Percentiles rank a stretch among this genome's conserved stretches.
Evolutionary conservation across 2,797 vertebrate species (phyloP).

Genomic region (Florisuga fusca): DNA sequence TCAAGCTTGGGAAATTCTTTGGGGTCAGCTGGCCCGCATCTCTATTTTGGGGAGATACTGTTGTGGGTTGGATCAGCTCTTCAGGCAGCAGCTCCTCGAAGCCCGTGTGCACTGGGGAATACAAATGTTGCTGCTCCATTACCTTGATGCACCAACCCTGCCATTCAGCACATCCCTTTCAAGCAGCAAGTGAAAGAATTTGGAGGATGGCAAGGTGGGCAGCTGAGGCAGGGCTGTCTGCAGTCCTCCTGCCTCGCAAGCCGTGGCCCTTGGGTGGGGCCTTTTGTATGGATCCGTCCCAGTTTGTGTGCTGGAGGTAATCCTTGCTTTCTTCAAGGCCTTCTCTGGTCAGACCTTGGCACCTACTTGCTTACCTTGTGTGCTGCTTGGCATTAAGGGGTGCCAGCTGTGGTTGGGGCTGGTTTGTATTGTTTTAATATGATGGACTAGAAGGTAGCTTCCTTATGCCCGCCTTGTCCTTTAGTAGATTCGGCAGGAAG

Average conservation of each 20-base stretch:
- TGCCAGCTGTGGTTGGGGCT: not conserved
- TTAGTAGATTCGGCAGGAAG: not conserved
- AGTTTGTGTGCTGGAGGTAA: too few species aligned
- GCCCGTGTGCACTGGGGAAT: not conserved
- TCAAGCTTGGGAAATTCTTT: not conserved
- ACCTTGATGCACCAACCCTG: not conserved
- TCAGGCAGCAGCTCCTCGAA: not conserved
- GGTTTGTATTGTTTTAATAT: fast-evolving
- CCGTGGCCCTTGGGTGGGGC: fast-evolving
- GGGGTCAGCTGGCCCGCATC: not conserved
- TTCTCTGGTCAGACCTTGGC: not conserved
- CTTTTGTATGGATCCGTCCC: fast-evolving
- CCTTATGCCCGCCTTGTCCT: not conserved
- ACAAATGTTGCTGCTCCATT: fast-evolving
- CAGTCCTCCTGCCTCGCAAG: fast-evolving
- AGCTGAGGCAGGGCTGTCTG: not conserved
- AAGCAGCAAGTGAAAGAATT: not conserved
- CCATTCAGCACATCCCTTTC: fast-evolving
- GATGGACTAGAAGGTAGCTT: not conserved
- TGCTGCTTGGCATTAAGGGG: not conserved
- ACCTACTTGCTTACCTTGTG: too few species aligned
- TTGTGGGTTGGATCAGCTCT: not conserved
- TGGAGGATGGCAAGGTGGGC: fast-evolving
- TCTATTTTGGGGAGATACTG: not conserved
- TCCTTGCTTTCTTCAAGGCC: not conserved